Base-by-base conservation (phyloP, 2,113 vertebrate species). In the Dinomys branickii region DNA sequence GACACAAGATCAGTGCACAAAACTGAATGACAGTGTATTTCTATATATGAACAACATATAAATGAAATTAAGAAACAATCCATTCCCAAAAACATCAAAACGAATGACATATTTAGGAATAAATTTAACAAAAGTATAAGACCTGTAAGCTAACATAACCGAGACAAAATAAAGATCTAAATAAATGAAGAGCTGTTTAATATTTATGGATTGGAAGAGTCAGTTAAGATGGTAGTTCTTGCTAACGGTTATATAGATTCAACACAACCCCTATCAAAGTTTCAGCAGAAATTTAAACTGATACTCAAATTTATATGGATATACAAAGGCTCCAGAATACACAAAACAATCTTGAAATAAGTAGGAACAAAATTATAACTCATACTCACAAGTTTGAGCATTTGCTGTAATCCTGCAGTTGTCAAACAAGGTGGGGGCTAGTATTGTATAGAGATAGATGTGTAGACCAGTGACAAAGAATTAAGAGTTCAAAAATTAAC, bases 101-200 rank as follows among this genome's bases (percentile, higher is more conserved):
- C 61, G 14, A 94, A 94, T 91, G 59, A 94, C 88, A 88, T 90
- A 71, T 77, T 91, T 80, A 83, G 61, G 47, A 87, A 58, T 77
- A 87, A 87, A 85, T 85, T 83, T n/a, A 83, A 56, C 41, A 88
- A 81, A 75, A 56, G 41, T 81, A 12, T 7, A 90, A 86, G 35
- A 30, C 10, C 13, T 67, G 0, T 67, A 82, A 67, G 93, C 14
- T 54, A 75, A 38, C 26, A 78, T 80, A 85, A 30, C 78, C 85
- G n/a, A 87, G 85, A 89, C 41, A 89, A 88, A 73, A 54, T 65
- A n/a, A 54, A 54, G 30, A 78, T 52, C 41, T 77, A 28, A 59
- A 56, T 88, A 35, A 86, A 73, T 85, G 26, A 13, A 63, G 7
- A 30, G 71, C 7, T 16, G 38, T 24, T 63, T 52, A 91, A 52